Conservation (phyloP, 2,113 vertebrate genomes). For the Calonectris borealis region DNA sequence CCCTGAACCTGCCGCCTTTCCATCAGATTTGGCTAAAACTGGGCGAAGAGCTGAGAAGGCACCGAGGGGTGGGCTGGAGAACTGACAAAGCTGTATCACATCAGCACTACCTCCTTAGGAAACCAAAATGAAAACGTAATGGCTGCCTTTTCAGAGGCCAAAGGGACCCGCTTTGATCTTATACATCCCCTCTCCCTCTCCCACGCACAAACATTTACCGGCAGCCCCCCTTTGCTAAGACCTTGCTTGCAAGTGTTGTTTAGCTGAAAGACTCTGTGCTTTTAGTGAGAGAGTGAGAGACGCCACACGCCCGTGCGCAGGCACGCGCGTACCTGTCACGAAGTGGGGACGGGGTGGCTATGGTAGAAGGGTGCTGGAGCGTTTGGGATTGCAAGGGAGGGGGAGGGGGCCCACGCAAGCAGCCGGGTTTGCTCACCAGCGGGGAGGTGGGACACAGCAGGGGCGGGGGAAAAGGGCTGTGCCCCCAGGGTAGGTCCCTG, state of each 20-base stretch:
- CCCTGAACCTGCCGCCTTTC: neutral
- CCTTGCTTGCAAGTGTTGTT: neutral
- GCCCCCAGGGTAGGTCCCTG: neutral
- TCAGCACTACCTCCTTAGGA: neutral
- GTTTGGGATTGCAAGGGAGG: neutral
- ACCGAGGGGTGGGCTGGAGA: neutral
- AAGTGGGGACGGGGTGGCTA: neutral
- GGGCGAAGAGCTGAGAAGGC: neutral
- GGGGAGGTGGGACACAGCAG: neutral
- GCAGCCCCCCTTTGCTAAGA: neutral
- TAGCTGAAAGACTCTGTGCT: neutral
- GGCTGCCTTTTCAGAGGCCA: neutral
- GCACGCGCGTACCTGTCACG: rapidly evolving
- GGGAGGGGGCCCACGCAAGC: neutral
- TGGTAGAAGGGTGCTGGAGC: neutral
- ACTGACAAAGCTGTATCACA: neutral
- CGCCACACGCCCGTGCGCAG: rapidly evolving
- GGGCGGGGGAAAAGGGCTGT: slow-evolving; percentile 6
- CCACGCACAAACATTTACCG: neutral
- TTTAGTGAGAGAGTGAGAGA: neutral
- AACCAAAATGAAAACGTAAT: neutral
- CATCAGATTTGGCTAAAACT: neutral
- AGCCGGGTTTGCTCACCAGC: neutral
- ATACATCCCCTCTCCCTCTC: neutral
- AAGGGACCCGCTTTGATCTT: neutral